Base-by-base conservation (phyloP, 2,888 invertebrate genomes). In the Sycophila texana region DNA sequence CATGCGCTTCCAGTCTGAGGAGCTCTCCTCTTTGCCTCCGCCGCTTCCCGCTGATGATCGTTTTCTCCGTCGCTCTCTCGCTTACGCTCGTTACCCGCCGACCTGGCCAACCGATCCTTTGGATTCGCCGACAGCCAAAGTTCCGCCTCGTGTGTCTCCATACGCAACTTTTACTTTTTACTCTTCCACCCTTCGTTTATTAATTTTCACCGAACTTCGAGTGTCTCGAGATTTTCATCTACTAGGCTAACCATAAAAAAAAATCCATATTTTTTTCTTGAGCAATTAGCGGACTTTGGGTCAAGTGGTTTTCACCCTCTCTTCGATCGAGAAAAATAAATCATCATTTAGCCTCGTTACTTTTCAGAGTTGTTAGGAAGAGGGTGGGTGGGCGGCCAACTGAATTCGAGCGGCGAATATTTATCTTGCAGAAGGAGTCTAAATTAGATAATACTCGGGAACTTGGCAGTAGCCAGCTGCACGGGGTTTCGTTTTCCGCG, bases 371-470 rank as follows among this genome's bases (percentile, higher is more conserved):
- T 39, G 68, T 39, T 39, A 39, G 1, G 39, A 39, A 10, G 10
- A 47, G 61, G 4, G 20, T 13, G 61, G 4, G 20, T 13, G 7
- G 68, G 55, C 55, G 63, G 30, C 57, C 71, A 58, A 61, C 57
- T 2, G 65, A 66, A 77, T 51, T 74, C 7, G n/a, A 53, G 68
- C 60, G 49, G 66, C 49, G 67, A 77, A 73, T 73, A 78, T 78
- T 78, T 78, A 73, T 73, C 73, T 78, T 78, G 13, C 5, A 4
- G n/a, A n/a, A 49, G 57, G 58, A 61, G 20, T 51, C 49, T 26
- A 75, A 68, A 75, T 75, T 67, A 51, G 68, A 67, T 75, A 75
- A 75, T 18, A n/a, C 16, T 30, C 16, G 20, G 20, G 20, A 74
- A 61, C 26, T 74, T 26, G 18, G 1, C 18, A 16, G 14, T 7